Evolutionary conservation across 2,888 invertebrate species (phyloP).

Genomic region (Sycophila texana): DNA sequence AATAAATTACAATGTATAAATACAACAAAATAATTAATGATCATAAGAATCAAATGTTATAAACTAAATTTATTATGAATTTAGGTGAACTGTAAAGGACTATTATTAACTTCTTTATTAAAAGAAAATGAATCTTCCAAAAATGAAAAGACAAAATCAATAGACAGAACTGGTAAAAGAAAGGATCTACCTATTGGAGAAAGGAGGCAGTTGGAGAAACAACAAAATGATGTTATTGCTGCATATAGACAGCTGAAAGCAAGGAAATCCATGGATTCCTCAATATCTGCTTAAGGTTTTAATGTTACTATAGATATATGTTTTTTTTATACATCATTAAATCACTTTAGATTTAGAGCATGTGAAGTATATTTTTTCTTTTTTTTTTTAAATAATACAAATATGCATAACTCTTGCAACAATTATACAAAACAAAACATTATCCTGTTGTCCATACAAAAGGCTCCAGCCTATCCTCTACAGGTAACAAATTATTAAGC

Average conservation of each 20-base stretch:
- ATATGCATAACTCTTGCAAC: constrained; percentile 28
- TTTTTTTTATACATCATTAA: constrained; percentile 51
- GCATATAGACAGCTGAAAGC: constrained; percentile 79
- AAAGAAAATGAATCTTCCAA: constrained; percentile 21
- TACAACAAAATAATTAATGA: not conserved
- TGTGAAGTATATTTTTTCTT: constrained; percentile 37
- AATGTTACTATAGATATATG: constrained; percentile 46
- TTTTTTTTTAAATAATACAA: constrained; percentile 45
- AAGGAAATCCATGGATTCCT: constrained; percentile 44
- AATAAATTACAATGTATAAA: constrained; percentile 34
- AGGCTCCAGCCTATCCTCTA: constrained; percentile 89
- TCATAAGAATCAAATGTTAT: constrained; percentile 21
- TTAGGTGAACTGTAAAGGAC: constrained; percentile 81
- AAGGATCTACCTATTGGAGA: constrained; percentile 80
- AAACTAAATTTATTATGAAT: constrained; percentile 56
- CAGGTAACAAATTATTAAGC: constrained; percentile 88
- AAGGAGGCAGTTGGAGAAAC: constrained; percentile 79
- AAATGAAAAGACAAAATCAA: constrained; percentile 43
- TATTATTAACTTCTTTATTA: constrained; percentile 79
- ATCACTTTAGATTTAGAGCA: constrained; percentile 37
- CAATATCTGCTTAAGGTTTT: constrained; percentile 51
- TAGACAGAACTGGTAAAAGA: constrained; percentile 79
- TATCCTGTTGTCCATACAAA: constrained; percentile 91
- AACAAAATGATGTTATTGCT: constrained; percentile 79
- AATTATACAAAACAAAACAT: constrained; percentile 46